phyloP scores from a whole-genome alignment of 2,113 vertebrate species.

The Rhabdornis inornatus region DNA sequence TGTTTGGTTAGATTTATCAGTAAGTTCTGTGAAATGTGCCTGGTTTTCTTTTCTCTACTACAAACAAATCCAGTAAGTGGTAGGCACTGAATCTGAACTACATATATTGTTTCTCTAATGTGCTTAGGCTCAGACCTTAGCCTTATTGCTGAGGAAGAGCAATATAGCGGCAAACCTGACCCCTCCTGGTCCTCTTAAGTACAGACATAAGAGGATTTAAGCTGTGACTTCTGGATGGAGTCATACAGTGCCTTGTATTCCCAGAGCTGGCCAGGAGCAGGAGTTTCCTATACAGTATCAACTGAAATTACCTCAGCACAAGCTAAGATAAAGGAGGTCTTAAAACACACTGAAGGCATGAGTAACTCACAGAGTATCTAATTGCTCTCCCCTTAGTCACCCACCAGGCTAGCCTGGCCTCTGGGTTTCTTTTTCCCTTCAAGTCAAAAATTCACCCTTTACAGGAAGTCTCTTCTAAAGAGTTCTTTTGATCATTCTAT shows the following conservation, averaged over 20 bases:
- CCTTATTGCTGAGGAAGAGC: not conserved
- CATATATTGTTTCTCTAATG: not conserved
- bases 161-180: not conserved
- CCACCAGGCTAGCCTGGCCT: not conserved
- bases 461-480: slow-evolving; percentile 20
- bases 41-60: not conserved
- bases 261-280: not conserved
- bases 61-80: not conserved
- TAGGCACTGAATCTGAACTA: not conserved
- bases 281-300: not conserved
- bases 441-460: not conserved
- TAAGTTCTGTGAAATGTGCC: not conserved
- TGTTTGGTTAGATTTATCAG: not conserved
- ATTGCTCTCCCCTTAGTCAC: not conserved
- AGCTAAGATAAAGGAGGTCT: slow-evolving; percentile 25
- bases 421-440: not conserved
- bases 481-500: slow-evolving; percentile 24
- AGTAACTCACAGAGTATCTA: not conserved
- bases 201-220: not conserved
- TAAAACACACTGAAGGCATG: not conserved
- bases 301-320: slow-evolving; percentile 4
- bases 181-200: not conserved
- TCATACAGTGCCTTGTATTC: not conserved
- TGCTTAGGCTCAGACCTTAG: not conserved
- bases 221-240: not conserved